Base-by-base conservation (phyloP, 2,113 vertebrate genomes). In the Serinus canaria region DNA sequence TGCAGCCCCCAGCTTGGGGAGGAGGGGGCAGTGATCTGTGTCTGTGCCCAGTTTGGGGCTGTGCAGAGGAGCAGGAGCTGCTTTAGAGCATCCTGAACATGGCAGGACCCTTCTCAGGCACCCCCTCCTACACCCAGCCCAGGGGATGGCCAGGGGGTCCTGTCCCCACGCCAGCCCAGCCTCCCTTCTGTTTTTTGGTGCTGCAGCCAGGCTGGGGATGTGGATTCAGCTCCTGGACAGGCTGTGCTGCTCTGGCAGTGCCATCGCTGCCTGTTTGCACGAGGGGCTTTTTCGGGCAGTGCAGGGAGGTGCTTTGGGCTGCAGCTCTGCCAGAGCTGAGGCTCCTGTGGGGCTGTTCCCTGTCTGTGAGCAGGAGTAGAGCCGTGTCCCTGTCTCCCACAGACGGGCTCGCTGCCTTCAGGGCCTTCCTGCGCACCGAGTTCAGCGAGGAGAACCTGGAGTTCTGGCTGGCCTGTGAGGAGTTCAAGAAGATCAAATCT, bases 381-480 rank as follows among this genome's bases (percentile, higher is more conserved):
- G 33, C 46, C 0, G 0, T 72, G 83, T 69, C 37, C 85, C 37
- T 93, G 58, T 96, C 53, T 41, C 63, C 85, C 56, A 18, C 98
- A 99, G 99, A 99, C 17, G 99, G 99, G 7, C 98, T 99, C 81
- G 99, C 99, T 58, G 99, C 99, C 46, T 99, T 99, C 98, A 98
- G 99, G 94, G 99, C 99, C 80, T 99, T 99, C 97, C 98, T 99
- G 87, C 99, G 98, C 96, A 99, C 99, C 0, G 99, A 99, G 96
- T 99, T 99, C 97, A 99, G 99, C 4, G 99, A 99, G 92, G 99
- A 99, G 97, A 99, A 99, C 97, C 98, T 99, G 97, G 99, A 99
- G 94, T 99, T 99, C 98, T 99, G 99, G 99, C 97, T 99, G 93
- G 99, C 99, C 1, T 99, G 99, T 4, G 99, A 99, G 97, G 99